phyloP scores from a whole-genome alignment of 2,888 invertebrate species.

The Esperia sulphurella region DNA sequence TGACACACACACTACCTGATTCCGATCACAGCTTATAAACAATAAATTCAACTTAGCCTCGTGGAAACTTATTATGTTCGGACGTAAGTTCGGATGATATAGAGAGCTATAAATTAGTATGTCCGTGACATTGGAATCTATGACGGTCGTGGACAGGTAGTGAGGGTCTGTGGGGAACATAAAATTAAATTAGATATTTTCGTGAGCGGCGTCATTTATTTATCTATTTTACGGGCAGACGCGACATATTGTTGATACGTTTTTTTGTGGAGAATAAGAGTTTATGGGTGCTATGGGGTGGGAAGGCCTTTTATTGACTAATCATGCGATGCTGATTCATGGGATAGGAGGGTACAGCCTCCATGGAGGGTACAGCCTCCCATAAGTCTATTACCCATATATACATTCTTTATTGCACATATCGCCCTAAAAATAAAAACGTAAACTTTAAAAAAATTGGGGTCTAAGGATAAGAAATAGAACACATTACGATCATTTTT shows the following conservation, averaged over 20 bases:
- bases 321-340: neutral
- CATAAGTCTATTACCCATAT: neutral
- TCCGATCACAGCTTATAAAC: constrained; percentile 35
- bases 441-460: too few relatives aligned
- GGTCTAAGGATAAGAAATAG: too few relatives aligned
- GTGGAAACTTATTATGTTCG: constrained; percentile 49
- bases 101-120: constrained; percentile 58
- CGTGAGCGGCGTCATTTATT: constrained; percentile 39
- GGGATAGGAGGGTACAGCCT: too few relatives aligned
- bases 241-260: constrained; percentile 35
- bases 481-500: too few relatives aligned
- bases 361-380: too few relatives aligned
- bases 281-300: constrained; percentile 13
- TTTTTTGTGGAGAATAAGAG: constrained; percentile 26
- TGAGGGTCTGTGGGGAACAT: constrained; percentile 32
- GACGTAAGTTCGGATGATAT: constrained; percentile 58
- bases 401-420: too few relatives aligned
- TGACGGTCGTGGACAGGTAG: constrained; percentile 57
- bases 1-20: constrained; percentile 16
- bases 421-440: too few relatives aligned
- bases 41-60: constrained; percentile 55
- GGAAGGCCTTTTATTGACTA: constrained; percentile 11
- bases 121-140: constrained; percentile 54
- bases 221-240: constrained; percentile 43
- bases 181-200: constrained; percentile 59